Percentiles rank a stretch among this genome's conserved stretches.
Evolutionary conservation across 2,113 vertebrate genomes (phyloP).

Genomic region (Heterotilapia buettikoferi): DNA sequence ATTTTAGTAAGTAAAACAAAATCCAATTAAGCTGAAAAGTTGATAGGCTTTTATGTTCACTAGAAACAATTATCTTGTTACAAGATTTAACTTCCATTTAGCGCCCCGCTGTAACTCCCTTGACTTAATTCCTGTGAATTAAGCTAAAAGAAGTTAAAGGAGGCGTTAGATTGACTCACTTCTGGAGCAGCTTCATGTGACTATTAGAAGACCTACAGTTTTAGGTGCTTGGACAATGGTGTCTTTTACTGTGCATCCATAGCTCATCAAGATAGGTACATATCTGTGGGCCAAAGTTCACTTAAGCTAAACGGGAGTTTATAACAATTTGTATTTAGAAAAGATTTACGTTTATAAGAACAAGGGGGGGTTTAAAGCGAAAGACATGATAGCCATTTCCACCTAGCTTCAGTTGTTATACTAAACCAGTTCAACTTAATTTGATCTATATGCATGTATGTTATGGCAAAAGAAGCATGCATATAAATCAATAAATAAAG

Average conservation of each 20-base stretch:
- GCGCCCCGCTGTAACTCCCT: not conserved
- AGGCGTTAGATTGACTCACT: not conserved
- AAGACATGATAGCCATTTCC: not conserved
- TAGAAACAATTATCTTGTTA: not conserved
- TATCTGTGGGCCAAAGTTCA: not conserved
- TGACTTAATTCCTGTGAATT: not conserved
- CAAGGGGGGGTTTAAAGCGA: fast-evolving
- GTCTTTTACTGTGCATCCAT: not conserved
- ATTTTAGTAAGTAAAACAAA: not conserved
- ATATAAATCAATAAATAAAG: not conserved
- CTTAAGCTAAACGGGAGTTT: not conserved
- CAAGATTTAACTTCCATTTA: not conserved
- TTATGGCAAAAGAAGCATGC: not conserved
- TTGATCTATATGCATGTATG: not conserved
- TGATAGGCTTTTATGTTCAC: not conserved
- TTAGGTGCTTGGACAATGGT: not conserved
- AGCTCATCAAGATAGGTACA: not conserved
- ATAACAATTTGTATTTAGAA: not conserved
- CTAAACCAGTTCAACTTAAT: not conserved
- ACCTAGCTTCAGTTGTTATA: not conserved
- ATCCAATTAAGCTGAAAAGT: not conserved
- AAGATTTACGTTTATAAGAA: not conserved
- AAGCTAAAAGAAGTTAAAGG: not conserved
- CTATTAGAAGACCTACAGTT: not conserved
- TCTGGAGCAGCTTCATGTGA: not conserved